phyloP scores from a whole-genome alignment of 2,888 invertebrate genomes.

The Oscheius sp. region DNA sequence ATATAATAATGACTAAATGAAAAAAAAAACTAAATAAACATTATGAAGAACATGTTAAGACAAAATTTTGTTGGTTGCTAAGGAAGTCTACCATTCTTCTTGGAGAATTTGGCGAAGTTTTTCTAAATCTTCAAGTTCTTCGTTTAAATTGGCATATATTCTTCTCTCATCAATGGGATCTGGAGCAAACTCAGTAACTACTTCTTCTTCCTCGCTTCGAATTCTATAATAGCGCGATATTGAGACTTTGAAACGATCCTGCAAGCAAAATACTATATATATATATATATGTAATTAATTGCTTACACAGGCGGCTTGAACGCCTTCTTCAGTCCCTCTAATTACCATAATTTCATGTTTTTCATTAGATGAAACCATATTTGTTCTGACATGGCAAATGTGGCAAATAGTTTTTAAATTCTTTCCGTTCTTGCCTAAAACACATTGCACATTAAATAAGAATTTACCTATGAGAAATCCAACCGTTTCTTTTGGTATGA shows the following conservation, averaged over 20 bases:
- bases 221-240: neutral
- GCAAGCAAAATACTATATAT: neutral
- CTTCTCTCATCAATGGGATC: neutral
- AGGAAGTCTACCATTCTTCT: neutral
- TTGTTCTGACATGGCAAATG: neutral
- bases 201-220: neutral
- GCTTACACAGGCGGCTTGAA: neutral
- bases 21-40: too few relatives aligned
- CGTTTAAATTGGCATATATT: neutral
- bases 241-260: neutral
- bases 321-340: slow-evolving; percentile 10
- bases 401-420: neutral
- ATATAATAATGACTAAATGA: too few relatives aligned
- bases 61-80: too few relatives aligned
- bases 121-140: neutral
- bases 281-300: neutral
- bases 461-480: slow-evolving; percentile 3
- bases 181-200: slow-evolving; percentile 7
- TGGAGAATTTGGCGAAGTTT: neutral
- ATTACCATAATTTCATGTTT: neutral
- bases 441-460: neutral
- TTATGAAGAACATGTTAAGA: too few relatives aligned
- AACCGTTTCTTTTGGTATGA: neutral
- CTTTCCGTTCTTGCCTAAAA: neutral
- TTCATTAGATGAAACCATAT: neutral